Evolutionary conservation across 2,113 vertebrate genomes (phyloP).

Genomic region (Hippocampus mohnikei): DNA sequence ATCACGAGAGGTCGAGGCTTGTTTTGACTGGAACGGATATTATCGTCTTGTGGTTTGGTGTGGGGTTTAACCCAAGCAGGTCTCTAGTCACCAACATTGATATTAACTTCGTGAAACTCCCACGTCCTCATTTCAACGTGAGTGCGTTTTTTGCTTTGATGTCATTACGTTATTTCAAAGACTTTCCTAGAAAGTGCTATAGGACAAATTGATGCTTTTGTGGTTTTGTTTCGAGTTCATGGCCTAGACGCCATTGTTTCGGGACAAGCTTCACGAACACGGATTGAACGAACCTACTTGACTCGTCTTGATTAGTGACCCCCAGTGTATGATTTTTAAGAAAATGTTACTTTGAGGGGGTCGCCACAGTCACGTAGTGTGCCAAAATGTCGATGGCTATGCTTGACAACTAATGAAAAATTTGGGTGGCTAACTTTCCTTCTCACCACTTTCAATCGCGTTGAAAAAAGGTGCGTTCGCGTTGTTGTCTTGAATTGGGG

Average conservation of each 20-base stretch:
- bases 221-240: conserved; percentile 60
- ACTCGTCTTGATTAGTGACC: not conserved
- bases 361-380: no score
- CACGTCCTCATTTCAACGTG: not conserved
- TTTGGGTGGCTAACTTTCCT: not conserved
- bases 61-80: conserved; percentile 11
- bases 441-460: not conserved
- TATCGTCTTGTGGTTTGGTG: conserved; percentile 23
- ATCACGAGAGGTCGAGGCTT: not conserved
- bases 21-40: conserved; percentile 23
- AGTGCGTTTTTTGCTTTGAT: not conserved
- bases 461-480: conserved; percentile 35
- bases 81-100: not conserved
- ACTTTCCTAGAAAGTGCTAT: not conserved
- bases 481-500: conserved; percentile 54
- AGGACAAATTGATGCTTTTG: conserved; percentile 26
- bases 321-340: not conserved
- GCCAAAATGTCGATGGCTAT: not conserved
- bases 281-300: not conserved
- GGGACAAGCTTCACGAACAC: conserved; percentile 32
- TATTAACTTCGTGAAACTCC: not conserved
- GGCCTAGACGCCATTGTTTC: conserved; percentile 68
- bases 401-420: not conserved
- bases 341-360: not conserved
- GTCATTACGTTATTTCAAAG: not conserved